Percentiles rank a stretch among this genome's conserved stretches.
Conservation (phyloP, 2,888 invertebrate species). For the Thereva nobilitata region DNA sequence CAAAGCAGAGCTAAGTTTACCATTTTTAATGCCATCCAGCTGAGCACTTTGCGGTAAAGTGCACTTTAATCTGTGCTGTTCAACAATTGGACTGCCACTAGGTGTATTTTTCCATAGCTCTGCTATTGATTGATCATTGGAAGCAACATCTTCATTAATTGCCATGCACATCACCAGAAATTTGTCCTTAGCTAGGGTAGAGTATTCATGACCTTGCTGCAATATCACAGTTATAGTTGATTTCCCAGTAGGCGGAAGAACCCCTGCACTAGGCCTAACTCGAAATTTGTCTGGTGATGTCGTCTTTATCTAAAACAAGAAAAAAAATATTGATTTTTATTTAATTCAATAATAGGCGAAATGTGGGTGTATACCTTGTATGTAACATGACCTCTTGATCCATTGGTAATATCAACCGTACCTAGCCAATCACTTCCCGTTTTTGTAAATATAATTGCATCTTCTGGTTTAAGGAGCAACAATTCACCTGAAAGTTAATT, state of each 20-base stretch:
- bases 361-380: too few species aligned
- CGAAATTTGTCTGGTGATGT: constrained; percentile 94
- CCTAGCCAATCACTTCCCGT: constrained; percentile 69
- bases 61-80: constrained; percentile 75
- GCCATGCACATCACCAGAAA: constrained; percentile 86
- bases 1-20: constrained; percentile 30
- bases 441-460: constrained; percentile 70
- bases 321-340: constrained; percentile 12
- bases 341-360: too few species aligned
- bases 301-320: constrained; percentile 79
- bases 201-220: constrained; percentile 71
- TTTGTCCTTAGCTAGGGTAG: constrained; percentile 75
- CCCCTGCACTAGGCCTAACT: constrained; percentile 86
- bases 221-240: constrained; percentile 73
- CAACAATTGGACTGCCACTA: constrained; percentile 62
- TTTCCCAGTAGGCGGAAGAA: constrained; percentile 67
- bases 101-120: constrained; percentile 75
- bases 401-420: constrained; percentile 71
- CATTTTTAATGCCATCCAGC: constrained; percentile 48
- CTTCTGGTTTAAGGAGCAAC: constrained; percentile 68
- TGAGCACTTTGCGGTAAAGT: constrained; percentile 59
- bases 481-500: constrained; percentile 59
- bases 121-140: constrained; percentile 65
- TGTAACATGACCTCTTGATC: constrained; percentile 65
- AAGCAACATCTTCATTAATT: constrained; percentile 63